phyloP scores from a whole-genome alignment of 2,888 invertebrate genomes.

The Alviniconcha strummeri region DNA sequence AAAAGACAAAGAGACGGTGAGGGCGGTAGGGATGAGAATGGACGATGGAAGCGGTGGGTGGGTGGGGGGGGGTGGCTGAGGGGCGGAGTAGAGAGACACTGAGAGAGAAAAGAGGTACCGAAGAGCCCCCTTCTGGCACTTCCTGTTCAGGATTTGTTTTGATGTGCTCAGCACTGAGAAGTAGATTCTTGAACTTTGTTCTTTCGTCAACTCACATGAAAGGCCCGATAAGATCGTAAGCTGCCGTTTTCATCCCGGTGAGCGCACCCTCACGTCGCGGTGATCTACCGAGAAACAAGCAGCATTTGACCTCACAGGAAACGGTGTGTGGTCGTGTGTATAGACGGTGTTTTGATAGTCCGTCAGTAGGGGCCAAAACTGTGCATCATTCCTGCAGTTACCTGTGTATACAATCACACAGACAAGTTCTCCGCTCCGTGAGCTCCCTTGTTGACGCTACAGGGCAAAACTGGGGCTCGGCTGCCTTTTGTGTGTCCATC shows the following conservation, averaged over 20 bases:
- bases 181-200: constrained; percentile 15
- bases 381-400: background rate
- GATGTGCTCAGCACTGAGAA: background rate
- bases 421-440: background rate
- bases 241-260: background rate
- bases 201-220: constrained; percentile 15
- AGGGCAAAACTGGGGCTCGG: background rate
- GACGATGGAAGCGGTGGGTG: too few species aligned
- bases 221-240: constrained; percentile 10
- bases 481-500: background rate
- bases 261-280: background rate
- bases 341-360: constrained; percentile 5
- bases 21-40: too few species aligned
- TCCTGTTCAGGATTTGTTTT: constrained; percentile 3
- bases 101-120: background rate
- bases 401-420: constrained; percentile 2
- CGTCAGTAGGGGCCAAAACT: background rate
- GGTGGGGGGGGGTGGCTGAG: too few species aligned
- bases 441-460: background rate
- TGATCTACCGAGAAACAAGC: background rate
- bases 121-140: background rate
- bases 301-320: background rate
- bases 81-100: too few species aligned
- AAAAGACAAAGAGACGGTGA: too few species aligned
- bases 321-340: background rate